These are phyloP conservation scores for Tragulus kanchil DNA, from an alignment of 2,113 vertebrate genomes.

Conservation along the genomic window DNA sequence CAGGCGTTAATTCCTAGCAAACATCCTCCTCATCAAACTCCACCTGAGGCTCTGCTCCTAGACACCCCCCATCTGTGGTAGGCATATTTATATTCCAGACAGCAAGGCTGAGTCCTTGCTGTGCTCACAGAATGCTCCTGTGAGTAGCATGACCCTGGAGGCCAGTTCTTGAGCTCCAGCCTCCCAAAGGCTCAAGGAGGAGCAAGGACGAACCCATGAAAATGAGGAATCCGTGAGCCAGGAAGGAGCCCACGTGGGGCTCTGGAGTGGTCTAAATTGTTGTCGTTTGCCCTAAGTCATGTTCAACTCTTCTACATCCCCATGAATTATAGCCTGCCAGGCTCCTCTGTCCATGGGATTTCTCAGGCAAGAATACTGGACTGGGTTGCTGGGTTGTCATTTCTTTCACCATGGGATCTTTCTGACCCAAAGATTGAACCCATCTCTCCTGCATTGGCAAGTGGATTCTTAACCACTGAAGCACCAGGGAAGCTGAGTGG, in stretches of 20 bases:
- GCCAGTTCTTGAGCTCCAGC: neutral
- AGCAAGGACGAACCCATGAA: neutral
- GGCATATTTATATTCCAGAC: neutral
- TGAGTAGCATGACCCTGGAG: neutral
- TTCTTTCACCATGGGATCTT: too few species aligned
- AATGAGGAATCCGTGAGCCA: neutral
- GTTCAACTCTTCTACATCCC: neutral
- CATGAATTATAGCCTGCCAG: neutral
- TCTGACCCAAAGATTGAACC: too few species aligned
- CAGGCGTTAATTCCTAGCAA: neutral
- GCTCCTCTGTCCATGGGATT: neutral
- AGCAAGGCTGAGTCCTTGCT: neutral
- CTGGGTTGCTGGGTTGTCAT: too few species aligned
- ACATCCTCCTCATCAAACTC: neutral
- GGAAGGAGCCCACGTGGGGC: neutral
- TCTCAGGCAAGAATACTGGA: neutral
- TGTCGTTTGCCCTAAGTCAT: neutral
- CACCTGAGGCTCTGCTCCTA: neutral
- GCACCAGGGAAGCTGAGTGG: too few species aligned
- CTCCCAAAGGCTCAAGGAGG: neutral
- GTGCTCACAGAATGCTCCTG: neutral
- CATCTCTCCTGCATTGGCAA: too few species aligned
- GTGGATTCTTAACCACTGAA: too few species aligned
- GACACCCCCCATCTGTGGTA: neutral
- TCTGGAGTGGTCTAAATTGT: neutral